A percentile compares a stretch with the other conserved stretches of the same genome.
Conservation (phyloP, 2,888 invertebrate genomes). For the Vannuccia rotundouncinata region DNA sequence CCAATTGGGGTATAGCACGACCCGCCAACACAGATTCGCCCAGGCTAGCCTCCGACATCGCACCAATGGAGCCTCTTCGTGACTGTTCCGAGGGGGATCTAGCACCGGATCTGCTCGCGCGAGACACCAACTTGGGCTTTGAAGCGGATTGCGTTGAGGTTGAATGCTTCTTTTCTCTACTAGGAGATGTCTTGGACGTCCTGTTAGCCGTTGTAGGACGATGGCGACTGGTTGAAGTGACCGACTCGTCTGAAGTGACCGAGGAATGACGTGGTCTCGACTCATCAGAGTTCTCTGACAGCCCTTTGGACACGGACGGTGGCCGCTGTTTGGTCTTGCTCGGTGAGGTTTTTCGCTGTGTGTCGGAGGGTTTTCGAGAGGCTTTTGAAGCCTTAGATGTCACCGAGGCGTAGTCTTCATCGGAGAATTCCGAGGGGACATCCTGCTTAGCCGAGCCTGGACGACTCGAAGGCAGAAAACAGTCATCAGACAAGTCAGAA, state of each 20-base stretch:
- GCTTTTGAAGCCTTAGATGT: background rate
- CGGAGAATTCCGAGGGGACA: background rate
- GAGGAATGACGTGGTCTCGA: background rate
- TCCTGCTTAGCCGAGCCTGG: background rate
- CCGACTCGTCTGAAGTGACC: background rate
- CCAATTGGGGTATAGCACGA: background rate
- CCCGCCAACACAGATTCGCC: background rate
- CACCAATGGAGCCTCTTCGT: background rate
- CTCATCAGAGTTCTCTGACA: background rate
- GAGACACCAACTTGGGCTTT: slow-evolving; percentile 15
- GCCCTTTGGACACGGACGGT: background rate
- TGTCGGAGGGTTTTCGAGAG: background rate
- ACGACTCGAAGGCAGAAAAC: background rate
- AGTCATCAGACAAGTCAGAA: background rate
- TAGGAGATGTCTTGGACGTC: background rate
- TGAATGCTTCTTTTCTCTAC: background rate
- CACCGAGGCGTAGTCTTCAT: background rate
- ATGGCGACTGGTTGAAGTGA: background rate
- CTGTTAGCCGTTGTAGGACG: background rate
- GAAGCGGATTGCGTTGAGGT: background rate
- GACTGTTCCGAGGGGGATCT: background rate
- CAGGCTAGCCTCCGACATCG: background rate
- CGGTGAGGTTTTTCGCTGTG: too few relatives aligned
- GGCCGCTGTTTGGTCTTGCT: background rate
- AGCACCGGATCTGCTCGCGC: background rate